Conservation (phyloP, 2,113 vertebrate genomes). For the western clawed frog (Xenopus tropicalis) region DNA sequence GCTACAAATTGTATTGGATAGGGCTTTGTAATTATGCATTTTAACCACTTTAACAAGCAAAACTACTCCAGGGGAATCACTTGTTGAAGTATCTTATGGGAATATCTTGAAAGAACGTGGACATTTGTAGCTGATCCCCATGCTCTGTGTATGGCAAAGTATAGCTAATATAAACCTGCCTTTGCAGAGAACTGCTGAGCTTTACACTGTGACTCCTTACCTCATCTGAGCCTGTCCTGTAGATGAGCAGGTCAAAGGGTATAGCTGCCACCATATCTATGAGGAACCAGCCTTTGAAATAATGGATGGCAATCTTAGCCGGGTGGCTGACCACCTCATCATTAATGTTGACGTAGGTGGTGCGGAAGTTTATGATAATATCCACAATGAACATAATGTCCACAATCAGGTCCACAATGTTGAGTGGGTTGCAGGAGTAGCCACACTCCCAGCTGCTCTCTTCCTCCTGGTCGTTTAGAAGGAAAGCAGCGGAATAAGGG, state of each 20-base stretch:
- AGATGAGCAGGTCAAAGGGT: slow-evolving; percentile 96
- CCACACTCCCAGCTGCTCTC: slow-evolving; percentile 77
- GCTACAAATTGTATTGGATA: too few relatives aligned
- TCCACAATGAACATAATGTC: slow-evolving; percentile 98
- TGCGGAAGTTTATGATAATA: slow-evolving; percentile 97
- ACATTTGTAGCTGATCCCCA: too few relatives aligned
- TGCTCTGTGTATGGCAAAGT: too few relatives aligned
- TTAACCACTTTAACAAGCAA: too few relatives aligned
- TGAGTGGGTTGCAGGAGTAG: slow-evolving; percentile 91
- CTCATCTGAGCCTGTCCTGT: slow-evolving; percentile 89
- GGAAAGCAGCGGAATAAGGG: slow-evolving; percentile 91
- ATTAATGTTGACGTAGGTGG: slow-evolving; percentile 96
- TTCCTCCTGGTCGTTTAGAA: slow-evolving; percentile 89
- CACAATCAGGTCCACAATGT: slow-evolving; percentile 94
- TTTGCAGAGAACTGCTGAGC: too few relatives aligned
- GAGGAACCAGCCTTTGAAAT: slow-evolving; percentile 99
- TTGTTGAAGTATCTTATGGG: too few relatives aligned
- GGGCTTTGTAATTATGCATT: too few relatives aligned
- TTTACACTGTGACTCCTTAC: slow-evolving; percentile 57
- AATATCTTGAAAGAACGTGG: too few relatives aligned
- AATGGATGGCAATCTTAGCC: slow-evolving; percentile 88
- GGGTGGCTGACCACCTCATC: slow-evolving; percentile 97
- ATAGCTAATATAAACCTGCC: too few relatives aligned
- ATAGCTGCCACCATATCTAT: slow-evolving; percentile 97
- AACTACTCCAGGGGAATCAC: too few relatives aligned